Percentiles rank a stretch among this genome's conserved stretches.
Evolutionary conservation across 92 coral and sea anemone genomes (phyloP).

Genomic region (Epizoanthus rinbou): DNA sequence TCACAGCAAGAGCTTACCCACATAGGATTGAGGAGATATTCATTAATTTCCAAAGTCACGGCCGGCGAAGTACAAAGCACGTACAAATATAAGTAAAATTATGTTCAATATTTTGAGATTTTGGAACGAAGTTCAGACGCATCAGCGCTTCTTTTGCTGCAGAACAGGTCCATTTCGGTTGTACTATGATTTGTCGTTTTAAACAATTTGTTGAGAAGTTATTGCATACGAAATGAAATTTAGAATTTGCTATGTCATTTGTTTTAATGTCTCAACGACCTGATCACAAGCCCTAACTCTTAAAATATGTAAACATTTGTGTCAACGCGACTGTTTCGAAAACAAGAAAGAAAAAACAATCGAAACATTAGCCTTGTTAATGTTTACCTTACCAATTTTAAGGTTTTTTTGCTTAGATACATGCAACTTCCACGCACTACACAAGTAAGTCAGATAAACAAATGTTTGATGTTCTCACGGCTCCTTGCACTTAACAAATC

Average conservation of each 20-base stretch:
- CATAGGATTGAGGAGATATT: not conserved
- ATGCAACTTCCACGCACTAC: not conserved
- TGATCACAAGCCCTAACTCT: not conserved
- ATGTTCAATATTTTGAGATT: slow-evolving; percentile 6
- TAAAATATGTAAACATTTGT: not conserved
- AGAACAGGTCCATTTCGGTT: not conserved
- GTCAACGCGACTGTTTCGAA: not conserved
- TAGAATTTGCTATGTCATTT: too few species aligned
- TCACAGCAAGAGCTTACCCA: slow-evolving; percentile 13
- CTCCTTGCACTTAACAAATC: not conserved
- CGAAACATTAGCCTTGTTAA: not conserved
- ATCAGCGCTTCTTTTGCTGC: not conserved
- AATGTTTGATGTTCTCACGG: not conserved
- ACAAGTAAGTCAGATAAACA: not conserved
- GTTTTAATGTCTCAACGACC: too few species aligned
- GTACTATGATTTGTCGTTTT: not conserved
- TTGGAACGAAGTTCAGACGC: not conserved
- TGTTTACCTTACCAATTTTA: not conserved
- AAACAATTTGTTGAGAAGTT: slow-evolving; percentile 13
- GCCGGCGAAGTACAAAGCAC: slow-evolving; percentile 2
- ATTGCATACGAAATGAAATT: too few species aligned
- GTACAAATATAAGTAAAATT: not conserved
- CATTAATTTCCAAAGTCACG: slow-evolving; percentile 6
- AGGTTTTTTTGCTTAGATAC: not conserved
- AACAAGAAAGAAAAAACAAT: not conserved